Evolutionary conservation across 2,888 invertebrate species (phyloP), one percentile per base, ranked within the genome.

Genomic region (Subacronicta megacephala): DNA sequence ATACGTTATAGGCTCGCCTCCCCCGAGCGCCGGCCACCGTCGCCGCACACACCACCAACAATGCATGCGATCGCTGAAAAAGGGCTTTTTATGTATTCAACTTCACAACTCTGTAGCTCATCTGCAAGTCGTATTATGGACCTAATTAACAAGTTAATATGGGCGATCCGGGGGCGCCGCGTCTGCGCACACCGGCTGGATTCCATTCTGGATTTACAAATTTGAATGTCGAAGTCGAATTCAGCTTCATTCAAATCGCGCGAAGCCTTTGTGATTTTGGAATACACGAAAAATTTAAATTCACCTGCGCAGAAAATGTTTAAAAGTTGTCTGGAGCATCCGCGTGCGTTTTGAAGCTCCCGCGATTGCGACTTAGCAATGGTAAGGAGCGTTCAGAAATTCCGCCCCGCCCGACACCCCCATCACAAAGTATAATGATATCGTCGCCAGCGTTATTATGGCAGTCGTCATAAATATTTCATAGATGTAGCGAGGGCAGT

Each of bases 111-210:
- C 94, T 83, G 94, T 93, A 93, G 94, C 96, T 97, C 97, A 97
- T 97, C 97, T 97, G 97, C 96, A 97, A 97, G 96, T 97, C 97
- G 96, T 96, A 97, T 96, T 96, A 96, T 96, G 96, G 96, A 96
- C 96, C 97, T 97, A 97, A 97, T 97, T 97, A 97, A 96, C 97
- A 97, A 97, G 97, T 97, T 96, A 96, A 96, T 97, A 96, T 96
- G 96, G 96, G 95, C 95, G 96, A 96, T 96, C 87, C 72, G 95
- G 95, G 95, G 95, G 83, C 77, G 83, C 85, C 94, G 94, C 94
- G 94, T 85, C 92, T 92, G 93, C 93, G 93, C 93, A 88, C 85
- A 86, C 87, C 70, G 75, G 74, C 63, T 62, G 62, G 72, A 54
- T 44, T 47, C 43, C 72, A 58, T 75, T 74, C 75, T 67, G 68